A percentile compares a stretch with the other conserved stretches of the same genome.
phyloP scores from a whole-genome alignment of 2,888 invertebrate species.

The Xanthia icteritia region DNA sequence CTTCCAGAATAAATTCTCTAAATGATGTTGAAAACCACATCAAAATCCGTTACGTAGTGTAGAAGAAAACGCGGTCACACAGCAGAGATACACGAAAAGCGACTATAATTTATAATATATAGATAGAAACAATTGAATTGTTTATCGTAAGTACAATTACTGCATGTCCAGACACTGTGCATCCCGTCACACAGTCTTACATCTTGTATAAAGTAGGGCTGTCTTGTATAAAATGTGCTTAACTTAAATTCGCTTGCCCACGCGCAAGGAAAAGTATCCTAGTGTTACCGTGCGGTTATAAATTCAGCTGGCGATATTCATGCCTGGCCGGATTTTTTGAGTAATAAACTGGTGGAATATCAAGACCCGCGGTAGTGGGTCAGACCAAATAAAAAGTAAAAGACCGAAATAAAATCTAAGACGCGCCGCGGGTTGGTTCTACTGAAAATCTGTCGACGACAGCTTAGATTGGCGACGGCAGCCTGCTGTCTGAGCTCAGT shows the following conservation, averaged over 20 bases:
- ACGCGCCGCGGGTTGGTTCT: too few relatives aligned
- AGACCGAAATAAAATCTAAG: too few relatives aligned
- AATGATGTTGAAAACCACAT: background rate
- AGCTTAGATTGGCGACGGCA: too few relatives aligned
- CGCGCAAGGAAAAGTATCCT: background rate
- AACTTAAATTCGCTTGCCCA: constrained; percentile 3
- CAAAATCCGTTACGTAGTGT: background rate
- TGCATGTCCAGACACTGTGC: background rate
- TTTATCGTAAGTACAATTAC: constrained; percentile 1
- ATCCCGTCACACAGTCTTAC: background rate
- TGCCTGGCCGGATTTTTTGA: background rate
- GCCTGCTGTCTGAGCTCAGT: too few relatives aligned
- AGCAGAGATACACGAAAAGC: background rate
- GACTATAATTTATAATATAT: background rate
- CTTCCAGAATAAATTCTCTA: too few relatives aligned
- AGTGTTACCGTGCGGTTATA: background rate
- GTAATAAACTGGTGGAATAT: background rate
- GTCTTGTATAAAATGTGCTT: too few relatives aligned
- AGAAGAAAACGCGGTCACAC: too few relatives aligned
- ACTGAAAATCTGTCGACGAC: too few relatives aligned
- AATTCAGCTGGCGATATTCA: background rate
- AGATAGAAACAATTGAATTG: background rate
- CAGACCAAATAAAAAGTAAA: too few relatives aligned
- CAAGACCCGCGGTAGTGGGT: background rate
- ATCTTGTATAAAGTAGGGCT: background rate